Conservation (phyloP, 2,797 vertebrate genomes). For the Halcyon badia region DNA sequence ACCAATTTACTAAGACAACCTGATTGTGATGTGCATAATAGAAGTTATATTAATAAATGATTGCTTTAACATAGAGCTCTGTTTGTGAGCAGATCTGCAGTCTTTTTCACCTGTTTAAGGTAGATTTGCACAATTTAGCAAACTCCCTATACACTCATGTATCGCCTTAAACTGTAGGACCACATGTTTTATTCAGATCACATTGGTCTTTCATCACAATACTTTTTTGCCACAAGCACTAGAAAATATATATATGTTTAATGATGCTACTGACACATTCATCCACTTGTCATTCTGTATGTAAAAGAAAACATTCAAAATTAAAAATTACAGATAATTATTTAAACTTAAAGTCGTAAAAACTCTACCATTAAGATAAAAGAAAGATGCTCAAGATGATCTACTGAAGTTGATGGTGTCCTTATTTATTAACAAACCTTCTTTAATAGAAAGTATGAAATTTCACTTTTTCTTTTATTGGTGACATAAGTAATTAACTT, state of each 20-base stretch:
- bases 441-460: background rate
- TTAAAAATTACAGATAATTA: background rate
- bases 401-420: background rate
- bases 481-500: background rate
- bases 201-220: background rate
- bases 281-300: conserved; percentile 89
- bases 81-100: background rate
- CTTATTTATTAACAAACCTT: background rate
- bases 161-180: background rate
- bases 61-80: background rate
- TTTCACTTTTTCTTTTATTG: background rate
- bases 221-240: background rate
- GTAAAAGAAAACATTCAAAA: background rate
- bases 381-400: background rate
- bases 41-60: background rate
- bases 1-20: background rate
- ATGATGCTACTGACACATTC: conserved; percentile 86
- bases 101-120: background rate
- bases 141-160: no score
- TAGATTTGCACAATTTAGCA: background rate
- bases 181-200: background rate
- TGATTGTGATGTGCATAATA: background rate
- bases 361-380: background rate
- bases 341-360: background rate
- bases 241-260: conserved; percentile 52